These are phyloP conservation scores for Hemithea aestivaria DNA, from an alignment of 2,888 invertebrate species.

Conservation along the genomic window DNA sequence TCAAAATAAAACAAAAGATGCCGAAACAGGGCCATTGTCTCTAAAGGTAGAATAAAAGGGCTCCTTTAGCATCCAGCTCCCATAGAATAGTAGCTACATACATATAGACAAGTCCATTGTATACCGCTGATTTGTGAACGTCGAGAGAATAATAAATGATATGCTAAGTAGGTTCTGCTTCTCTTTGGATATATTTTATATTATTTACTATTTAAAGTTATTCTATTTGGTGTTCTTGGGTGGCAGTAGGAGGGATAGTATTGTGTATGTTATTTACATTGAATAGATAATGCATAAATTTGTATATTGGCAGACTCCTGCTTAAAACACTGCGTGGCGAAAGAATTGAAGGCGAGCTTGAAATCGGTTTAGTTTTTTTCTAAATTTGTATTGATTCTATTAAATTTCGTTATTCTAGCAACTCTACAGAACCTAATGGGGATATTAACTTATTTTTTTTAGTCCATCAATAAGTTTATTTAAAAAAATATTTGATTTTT, in stretches of 20 bases:
- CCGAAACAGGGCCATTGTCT: conserved; percentile 48
- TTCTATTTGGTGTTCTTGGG: conserved; percentile 8
- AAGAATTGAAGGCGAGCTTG: no score
- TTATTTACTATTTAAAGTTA: conserved; percentile 11
- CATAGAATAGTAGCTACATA: conserved; percentile 34
- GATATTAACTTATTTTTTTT: no score
- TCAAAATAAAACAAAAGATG: conserved; percentile 39
- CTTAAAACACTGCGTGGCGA: no score
- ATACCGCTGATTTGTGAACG: conserved; percentile 53
- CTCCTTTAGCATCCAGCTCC: conserved; percentile 28
- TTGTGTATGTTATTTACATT: no score
- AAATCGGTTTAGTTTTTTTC: no score
- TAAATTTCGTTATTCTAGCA: no score
- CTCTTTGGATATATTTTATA: conserved; percentile 36
- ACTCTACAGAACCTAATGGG: no score
- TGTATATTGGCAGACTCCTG: no score
- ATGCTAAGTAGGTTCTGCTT: conserved; percentile 46
- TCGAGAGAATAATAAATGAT: conserved; percentile 53
- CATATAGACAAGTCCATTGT: conserved; percentile 47
- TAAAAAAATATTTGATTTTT: no score
- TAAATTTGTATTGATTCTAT: no score
- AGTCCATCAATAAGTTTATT: no score
- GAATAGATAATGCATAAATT: no score
- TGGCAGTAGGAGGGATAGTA: neutral
- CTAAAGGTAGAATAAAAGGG: conserved; percentile 33